phyloP scores from a whole-genome alignment of 2,113 vertebrate species.

The Platysteira castanea region DNA sequence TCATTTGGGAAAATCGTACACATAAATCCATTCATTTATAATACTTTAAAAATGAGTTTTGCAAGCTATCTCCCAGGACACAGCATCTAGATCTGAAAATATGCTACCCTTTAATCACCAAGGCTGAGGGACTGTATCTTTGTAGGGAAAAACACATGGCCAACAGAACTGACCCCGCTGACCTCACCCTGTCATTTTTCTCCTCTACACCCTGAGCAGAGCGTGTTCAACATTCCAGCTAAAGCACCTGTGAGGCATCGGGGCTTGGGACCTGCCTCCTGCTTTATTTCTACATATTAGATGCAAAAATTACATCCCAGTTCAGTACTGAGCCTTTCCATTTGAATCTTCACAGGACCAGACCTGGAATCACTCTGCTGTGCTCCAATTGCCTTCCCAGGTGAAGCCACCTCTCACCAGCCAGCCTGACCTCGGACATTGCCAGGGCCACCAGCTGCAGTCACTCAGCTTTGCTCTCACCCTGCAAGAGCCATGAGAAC shows the following conservation, averaged over 20 bases:
- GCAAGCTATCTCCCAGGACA: neutral
- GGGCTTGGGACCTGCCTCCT: neutral
- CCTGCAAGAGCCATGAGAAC: neutral
- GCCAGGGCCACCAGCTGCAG: neutral
- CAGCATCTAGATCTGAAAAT: neutral
- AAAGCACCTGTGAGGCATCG: neutral
- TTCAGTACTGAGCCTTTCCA: neutral
- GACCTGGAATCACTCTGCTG: neutral
- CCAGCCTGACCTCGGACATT: neutral
- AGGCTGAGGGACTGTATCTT: neutral
- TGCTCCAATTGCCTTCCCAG: neutral
- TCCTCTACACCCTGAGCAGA: neutral
- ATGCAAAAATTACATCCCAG: neutral
- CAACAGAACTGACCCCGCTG: neutral
- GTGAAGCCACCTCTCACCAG: neutral
- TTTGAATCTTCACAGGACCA: neutral
- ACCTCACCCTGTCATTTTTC: neutral
- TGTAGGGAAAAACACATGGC: neutral
- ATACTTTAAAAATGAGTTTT: neutral
- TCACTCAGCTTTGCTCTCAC: neutral
- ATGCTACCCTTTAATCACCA: neutral
- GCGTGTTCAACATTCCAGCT: neutral
- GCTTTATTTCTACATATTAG: neutral
- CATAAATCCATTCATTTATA: constrained; percentile 4
- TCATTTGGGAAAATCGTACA: neutral